Evolutionary conservation across 1,140 invertebrate species (phyloP).

Genomic region (Sminthurides bifidus): DNA sequence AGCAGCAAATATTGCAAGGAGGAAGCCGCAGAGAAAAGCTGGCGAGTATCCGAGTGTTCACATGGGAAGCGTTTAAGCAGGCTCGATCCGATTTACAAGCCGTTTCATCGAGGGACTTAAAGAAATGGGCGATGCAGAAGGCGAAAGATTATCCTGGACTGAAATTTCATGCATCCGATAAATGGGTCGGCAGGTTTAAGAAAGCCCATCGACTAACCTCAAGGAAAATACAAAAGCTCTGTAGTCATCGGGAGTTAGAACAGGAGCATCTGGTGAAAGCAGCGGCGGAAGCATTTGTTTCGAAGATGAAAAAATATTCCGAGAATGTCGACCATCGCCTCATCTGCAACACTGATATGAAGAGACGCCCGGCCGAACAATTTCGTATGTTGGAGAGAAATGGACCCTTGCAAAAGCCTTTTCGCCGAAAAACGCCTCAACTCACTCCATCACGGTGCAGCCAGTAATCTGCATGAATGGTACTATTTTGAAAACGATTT

Average conservation of each 20-base stretch:
- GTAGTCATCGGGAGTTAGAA: background rate
- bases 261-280: background rate
- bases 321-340: background rate
- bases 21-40: too few species aligned
- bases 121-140: too few species aligned
- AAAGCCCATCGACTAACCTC: background rate
- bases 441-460: too few species aligned
- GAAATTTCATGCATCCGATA: too few species aligned
- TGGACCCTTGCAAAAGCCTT: background rate
- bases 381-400: slow-evolving; percentile 8
- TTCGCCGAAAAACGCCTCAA: slow-evolving; percentile 8
- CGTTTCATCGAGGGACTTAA: too few species aligned
- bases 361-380: background rate
- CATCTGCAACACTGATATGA: slow-evolving; percentile 12
- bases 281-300: slow-evolving; percentile 2
- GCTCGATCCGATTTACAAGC: too few species aligned
- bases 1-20: too few species aligned
- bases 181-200: too few species aligned
- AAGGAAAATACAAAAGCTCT: slow-evolving; percentile 4
- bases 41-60: too few species aligned
- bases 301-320: background rate
- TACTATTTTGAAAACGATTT: too few species aligned
- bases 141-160: too few species aligned
- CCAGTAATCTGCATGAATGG: slow-evolving; percentile 5
- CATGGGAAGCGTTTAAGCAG: too few species aligned